These are phyloP conservation scores for Cettia cetti DNA, from an alignment of 2,113 vertebrate species.

Conservation along the genomic window DNA sequence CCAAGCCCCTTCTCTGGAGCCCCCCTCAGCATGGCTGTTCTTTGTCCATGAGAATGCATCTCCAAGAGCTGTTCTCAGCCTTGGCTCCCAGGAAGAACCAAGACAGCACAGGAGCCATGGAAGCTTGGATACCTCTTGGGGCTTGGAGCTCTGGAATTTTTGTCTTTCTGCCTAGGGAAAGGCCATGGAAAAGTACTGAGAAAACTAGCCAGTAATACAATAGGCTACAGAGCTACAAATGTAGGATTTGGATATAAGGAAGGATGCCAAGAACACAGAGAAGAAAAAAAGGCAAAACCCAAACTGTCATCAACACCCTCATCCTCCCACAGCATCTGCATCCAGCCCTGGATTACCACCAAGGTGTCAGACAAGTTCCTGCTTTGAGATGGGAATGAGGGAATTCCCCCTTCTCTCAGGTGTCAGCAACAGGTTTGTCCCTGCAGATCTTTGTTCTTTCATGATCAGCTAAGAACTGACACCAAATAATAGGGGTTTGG, in stretches of 20 bases:
- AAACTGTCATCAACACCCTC: background rate
- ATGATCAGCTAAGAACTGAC: background rate
- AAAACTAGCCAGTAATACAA: background rate
- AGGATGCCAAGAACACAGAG: background rate
- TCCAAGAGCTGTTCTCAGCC: background rate
- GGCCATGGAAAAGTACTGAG: background rate
- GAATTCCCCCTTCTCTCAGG: background rate
- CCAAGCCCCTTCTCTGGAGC: background rate
- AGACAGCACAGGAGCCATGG: too few relatives aligned
- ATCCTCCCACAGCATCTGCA: background rate
- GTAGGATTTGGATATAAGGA: too few relatives aligned
- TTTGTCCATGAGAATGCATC: background rate
- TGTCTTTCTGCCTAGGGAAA: background rate
- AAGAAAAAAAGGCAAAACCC: background rate
- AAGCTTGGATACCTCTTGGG: too few relatives aligned
- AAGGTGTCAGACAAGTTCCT: background rate
- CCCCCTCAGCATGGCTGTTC: background rate
- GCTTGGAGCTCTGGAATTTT: background rate
- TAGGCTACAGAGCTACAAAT: too few relatives aligned
- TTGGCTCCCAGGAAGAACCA: background rate
- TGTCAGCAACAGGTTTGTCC: background rate
- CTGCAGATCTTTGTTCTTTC: background rate
- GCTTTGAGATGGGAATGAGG: background rate
- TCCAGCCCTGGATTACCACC: background rate
- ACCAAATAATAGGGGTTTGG: too few relatives aligned